Evolutionary conservation across 2,797 vertebrate genomes (phyloP), one percentile per base, ranked within the genome.

Genomic region (Cephalopachus bancanus): DNA sequence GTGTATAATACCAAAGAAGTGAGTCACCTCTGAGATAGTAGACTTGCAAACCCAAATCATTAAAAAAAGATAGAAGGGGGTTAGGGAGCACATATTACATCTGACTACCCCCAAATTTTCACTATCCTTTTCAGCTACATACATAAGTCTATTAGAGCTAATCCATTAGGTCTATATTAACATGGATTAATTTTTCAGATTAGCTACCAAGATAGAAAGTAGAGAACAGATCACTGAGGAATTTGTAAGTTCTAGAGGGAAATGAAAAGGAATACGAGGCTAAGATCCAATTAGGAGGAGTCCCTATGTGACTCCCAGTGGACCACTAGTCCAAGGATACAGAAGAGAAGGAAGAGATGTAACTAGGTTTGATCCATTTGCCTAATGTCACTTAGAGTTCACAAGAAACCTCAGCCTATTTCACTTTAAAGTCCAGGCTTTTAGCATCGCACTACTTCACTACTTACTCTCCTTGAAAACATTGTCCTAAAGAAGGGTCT

Each of bases 381-480:
- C 60, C 44, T 78, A 89, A 83, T 57, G 16, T 95, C 12, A 64
- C 72, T 91, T 83, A 64, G 30, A 87, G n/a, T 72, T 91, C 64
- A 91, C 22, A 53, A 76, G 30, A 94, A 86, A 69, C 49, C 16
- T 30, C 49, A 64, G 22, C 7, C 60, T 89, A 15, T n/a, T 57
- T 89, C n/a, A 26, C 49, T 94, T 19, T 60, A 51, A 95, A 91
- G 55, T 69, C n/a, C 28, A 71, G 4, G n/a, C 30, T 49, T 17
- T 64, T 55, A 55, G 30, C 37, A 60, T 60, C 69, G 24, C 37
- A 37, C 37, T 37, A 51, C 78, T 93, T 86, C 37, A 37, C 37
- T 37, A 51, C 78, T 93, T 86, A 26, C 44, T 91, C 24, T 81
- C 55, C 37, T 83, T 94, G 49, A 92, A 84, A 51, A 90, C 76